Evolutionary conservation across 2,113 vertebrate species (phyloP).

Genomic region (Grantiella picta): DNA sequence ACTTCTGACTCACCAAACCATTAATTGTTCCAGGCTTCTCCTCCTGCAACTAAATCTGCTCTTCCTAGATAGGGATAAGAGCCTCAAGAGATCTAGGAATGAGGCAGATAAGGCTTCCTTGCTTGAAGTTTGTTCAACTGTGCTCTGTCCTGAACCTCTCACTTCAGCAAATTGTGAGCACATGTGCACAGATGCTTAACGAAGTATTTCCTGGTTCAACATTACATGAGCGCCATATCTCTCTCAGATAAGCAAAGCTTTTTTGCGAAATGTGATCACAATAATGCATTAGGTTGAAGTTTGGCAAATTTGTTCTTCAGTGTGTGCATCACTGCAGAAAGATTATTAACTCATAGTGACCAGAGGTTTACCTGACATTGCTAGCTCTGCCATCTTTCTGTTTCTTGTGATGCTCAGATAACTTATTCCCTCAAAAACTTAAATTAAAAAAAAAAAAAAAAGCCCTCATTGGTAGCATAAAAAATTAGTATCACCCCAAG

Average conservation of each 20-base stretch:
- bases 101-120: neutral
- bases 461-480: neutral
- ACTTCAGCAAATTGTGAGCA: neutral
- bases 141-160: neutral
- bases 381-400: neutral
- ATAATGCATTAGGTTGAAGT: neutral
- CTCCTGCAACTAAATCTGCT: neutral
- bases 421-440: neutral
- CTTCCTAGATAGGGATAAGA: neutral
- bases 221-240: neutral
- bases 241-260: neutral
- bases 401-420: neutral
- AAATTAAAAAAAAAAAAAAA: neutral
- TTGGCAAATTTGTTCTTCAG: neutral
- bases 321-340: neutral
- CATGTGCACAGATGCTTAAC: neutral
- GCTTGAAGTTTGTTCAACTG: accelerated
- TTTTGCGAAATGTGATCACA: neutral
- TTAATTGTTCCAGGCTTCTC: neutral
- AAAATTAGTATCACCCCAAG: neutral
- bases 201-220: neutral
- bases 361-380: neutral
- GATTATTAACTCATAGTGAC: neutral
- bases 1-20: neutral
- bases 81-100: neutral